phyloP scores from a whole-genome alignment of 2,888 invertebrate species.

The Anodontia alba region DNA sequence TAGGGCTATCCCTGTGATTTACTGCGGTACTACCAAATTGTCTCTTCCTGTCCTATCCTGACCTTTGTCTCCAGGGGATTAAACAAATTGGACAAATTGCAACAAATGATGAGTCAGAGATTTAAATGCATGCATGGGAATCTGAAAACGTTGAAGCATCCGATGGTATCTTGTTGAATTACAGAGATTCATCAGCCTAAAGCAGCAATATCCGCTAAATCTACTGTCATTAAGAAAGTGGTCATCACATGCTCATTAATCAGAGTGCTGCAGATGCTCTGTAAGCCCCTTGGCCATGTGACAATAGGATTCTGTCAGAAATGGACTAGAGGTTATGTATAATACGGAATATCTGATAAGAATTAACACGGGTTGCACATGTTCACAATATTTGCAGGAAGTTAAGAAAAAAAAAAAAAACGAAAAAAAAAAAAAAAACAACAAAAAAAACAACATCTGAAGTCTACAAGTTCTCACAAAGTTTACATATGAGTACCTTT shows the following conservation, averaged over 20 bases:
- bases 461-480: no score
- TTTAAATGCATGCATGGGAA: constrained; percentile 13
- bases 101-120: constrained; percentile 11
- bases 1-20: constrained; percentile 20
- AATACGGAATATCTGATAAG: not conserved
- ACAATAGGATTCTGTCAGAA: not conserved
- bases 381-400: not conserved
- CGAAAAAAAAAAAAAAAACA: no score
- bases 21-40: constrained; percentile 32
- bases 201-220: constrained; percentile 15
- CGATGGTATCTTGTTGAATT: not conserved
- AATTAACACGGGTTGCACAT: not conserved
- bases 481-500: no score
- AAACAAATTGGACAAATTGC: constrained; percentile 4
- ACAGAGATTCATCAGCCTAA: not conserved
- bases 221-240: constrained; percentile 10
- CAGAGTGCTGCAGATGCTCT: not conserved
- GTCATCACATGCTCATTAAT: constrained; percentile 19
- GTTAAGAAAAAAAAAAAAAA: not conserved
- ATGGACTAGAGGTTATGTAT: not conserved
- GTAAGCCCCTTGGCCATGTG: not conserved
- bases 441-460: no score
- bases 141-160: not conserved
- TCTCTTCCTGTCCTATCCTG: constrained; percentile 30
- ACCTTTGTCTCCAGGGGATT: constrained; percentile 23